Evolutionary conservation across 2,797 vertebrate genomes (phyloP).

Genomic region (Gallinago nigripennis): DNA sequence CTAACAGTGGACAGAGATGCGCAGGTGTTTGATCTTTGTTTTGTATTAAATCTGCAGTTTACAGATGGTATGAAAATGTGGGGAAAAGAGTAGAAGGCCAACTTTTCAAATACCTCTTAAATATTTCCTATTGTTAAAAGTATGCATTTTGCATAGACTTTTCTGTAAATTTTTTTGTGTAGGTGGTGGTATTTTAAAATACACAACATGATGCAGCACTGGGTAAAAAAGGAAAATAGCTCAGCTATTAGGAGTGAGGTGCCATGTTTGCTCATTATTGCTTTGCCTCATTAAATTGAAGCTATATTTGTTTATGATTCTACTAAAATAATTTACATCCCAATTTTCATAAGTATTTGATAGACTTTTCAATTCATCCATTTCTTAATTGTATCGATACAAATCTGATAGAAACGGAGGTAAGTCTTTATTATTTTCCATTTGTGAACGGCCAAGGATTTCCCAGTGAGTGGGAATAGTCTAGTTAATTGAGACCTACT

Average conservation of each 20-base stretch:
- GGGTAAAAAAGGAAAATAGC: not conserved
- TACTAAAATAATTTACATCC: not conserved
- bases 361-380: not conserved
- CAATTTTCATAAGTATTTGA: not conserved
- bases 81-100: not conserved
- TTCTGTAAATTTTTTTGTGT: not conserved
- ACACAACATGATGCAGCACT: fast-evolving
- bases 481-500: not conserved
- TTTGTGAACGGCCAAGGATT: not conserved
- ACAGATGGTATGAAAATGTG: not conserved
- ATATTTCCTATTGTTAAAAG: not conserved
- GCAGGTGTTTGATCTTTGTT: not conserved
- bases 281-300: not conserved
- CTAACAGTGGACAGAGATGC: not conserved
- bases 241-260: not conserved
- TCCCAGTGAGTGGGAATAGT: not conserved
- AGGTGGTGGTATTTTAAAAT: not conserved
- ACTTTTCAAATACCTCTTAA: not conserved
- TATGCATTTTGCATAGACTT: not conserved
- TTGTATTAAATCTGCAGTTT: not conserved
- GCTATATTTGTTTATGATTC: not conserved
- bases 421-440: not conserved
- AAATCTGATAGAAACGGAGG: not conserved
- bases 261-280: not conserved
- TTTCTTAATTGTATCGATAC: not conserved